Base-by-base conservation (phyloP, 1,140 invertebrate genomes). In the Phenacoccus solenopsis region DNA sequence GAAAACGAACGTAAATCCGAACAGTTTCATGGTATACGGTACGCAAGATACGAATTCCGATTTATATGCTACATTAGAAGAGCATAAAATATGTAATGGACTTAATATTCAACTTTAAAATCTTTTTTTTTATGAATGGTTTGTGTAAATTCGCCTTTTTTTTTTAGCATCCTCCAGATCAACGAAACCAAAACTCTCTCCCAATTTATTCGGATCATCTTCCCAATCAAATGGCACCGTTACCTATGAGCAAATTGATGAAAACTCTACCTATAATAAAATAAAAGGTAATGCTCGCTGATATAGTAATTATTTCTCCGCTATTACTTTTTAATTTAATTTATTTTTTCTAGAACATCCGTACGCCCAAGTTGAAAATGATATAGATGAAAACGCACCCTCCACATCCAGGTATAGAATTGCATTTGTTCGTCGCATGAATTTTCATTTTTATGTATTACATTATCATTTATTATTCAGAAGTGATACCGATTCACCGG, bases 51-150 rank as follows among this genome's bases (percentile, higher is more conserved):
- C 77, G 2, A 74, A 73, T 25, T 79, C 78, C 9, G 78, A 78
- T 38, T 70, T 79, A 10, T 79, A 79, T 74, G 78, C 78, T 13
- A 78, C 78, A 20, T 78, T 79, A n/a, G 78, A 77, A 70, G 78
- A 78, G 67, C 75, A 76, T 57, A 75, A 75, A 72, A 70, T 73
- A 30, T 69, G 59, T 72, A 27, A 70, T 49, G 68, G 21, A n/a
- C n/a, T 38, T 38, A 10, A 38, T n/a, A 10, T 38, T 38, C 9
- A 9, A 38, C 32, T 10, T 28, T 35, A 68, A n/a, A n/a, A n/a
- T 56, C 38, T 57, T 30, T 27, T 61, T 59, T 67, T 28, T 38
- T 38, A 13, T 57, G 20, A n/a, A 24, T 16, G 69, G 1, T 9
- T 49, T 10, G 20, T 24, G 10, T 20, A 20, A 59, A 69, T 49